Evolutionary conservation across 1,140 invertebrate genomes (phyloP), one percentile per base, ranked within the genome.

Genomic region (Pseudomyrmex pallidus): DNA sequence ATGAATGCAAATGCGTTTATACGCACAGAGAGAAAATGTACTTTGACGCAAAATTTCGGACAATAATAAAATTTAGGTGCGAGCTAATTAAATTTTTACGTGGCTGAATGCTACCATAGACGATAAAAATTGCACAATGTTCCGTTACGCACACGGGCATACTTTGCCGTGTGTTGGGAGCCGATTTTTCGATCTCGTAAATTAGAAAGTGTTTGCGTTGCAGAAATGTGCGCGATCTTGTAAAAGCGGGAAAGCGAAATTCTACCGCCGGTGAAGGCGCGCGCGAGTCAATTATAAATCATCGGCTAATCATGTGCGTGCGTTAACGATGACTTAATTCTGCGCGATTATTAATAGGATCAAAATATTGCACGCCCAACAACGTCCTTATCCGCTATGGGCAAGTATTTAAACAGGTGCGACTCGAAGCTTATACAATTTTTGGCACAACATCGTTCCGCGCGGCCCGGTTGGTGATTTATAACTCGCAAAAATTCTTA

Each of bases 391-490:
- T 78, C 44, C 61, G 25, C 46, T 12, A 46, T 17, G 57, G 50
- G 59, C 35, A 80, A 61, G 67, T 85, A 86, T 86, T 82, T 57
- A 57, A 82, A 82, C 76, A 52, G 62, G 50, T 85, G 56, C 74
- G 50, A 56, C 12, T 48, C 54, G 56, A 50, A 56, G 10, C 12
- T 35, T 35, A 35, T 35, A 7, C 44, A 13, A 15, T 20, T 73
- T 77, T 87, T 86, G 86, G 85, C 85, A 12, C 44, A 22, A 50
- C 22, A 73, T 73, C 80, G 87, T 77, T 67, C 57, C 13, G 48
- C 22, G 20, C 35, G 61, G 44, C 13, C 17, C 57, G 57, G 2
- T n/a, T 25, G 57, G 4, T 74, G 85, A 87, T 83, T 86, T 77
- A 87, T 74, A 7, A 17, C n/a, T 83, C 4, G 9, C 57, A 61